Percentiles rank a stretch among this genome's conserved stretches.
These are phyloP conservation scores for Todiramphus saurophagus DNA, from an alignment of 2,113 vertebrate genomes.

Conservation along the genomic window DNA sequence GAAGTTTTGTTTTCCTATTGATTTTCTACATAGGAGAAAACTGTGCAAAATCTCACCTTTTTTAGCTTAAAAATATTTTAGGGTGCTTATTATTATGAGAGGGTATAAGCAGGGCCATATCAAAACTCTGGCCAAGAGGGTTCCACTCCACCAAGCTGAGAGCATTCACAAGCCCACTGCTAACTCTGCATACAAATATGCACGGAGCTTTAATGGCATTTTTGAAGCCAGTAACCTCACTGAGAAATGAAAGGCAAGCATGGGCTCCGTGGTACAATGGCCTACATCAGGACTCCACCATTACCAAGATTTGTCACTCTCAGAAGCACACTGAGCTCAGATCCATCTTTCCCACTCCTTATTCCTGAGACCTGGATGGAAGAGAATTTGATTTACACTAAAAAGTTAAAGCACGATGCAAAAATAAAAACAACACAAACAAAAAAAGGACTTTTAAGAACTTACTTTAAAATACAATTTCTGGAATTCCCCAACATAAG, in stretches of 20 bases:
- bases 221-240: background rate
- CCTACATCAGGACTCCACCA: background rate
- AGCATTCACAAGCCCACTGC: background rate
- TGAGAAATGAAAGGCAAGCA: background rate
- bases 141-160: background rate
- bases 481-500: background rate
- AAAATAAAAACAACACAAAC: background rate
- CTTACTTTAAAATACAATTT: background rate
- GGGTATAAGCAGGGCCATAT: background rate
- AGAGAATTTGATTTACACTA: background rate
- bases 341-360: background rate
- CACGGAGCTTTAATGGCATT: fast-evolving
- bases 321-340: background rate
- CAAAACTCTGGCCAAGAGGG: background rate
- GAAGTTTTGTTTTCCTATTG: background rate
- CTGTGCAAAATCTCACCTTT: background rate
- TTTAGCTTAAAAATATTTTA: background rate
- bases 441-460: background rate
- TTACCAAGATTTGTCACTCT: background rate
- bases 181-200: fast-evolving
- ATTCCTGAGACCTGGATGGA: background rate
- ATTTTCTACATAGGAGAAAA: background rate
- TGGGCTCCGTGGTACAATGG: background rate
- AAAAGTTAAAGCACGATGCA: background rate
- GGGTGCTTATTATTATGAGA: background rate